Percentiles rank a stretch among this genome's conserved stretches.
These are phyloP conservation scores for Heteractis magnifica DNA, from an alignment of 92 coral and sea anemone species.

Conservation along the genomic window DNA sequence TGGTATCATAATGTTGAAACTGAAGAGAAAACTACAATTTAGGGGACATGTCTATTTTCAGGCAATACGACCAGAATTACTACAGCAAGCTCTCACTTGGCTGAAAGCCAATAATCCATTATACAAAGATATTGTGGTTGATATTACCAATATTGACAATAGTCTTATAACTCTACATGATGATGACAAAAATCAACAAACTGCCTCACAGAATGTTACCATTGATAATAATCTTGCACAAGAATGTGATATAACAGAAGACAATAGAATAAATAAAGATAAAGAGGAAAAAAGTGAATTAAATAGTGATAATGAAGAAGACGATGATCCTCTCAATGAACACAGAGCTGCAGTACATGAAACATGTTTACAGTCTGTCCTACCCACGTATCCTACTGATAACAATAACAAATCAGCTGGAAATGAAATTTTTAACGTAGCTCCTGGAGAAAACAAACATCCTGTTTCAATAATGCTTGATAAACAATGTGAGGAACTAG, in stretches of 20 bases:
- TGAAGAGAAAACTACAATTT: constrained; percentile 54
- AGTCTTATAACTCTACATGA: constrained; percentile 20
- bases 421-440: constrained; percentile 56
- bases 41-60: constrained; percentile 70
- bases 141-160: constrained; percentile 40
- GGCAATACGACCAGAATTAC: constrained; percentile 55
- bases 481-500: too few species aligned
- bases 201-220: neutral
- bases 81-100: constrained; percentile 43
- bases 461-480: too few species aligned
- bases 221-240: neutral
- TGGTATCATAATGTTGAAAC: too few species aligned
- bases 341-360: constrained; percentile 48
- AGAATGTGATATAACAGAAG: constrained; percentile 3
- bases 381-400: constrained; percentile 42
- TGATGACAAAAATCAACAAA: neutral
- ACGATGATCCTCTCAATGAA: constrained; percentile 58
- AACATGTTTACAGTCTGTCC: too few species aligned
- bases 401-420: constrained; percentile 39
- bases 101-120: too few species aligned
- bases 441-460: too few species aligned
- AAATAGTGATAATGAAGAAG: too few species aligned
- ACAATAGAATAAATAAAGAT: neutral
- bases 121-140: too few species aligned
- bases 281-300: constrained; percentile 7